A percentile compares a stretch with the other conserved stretches of the same genome.
Evolutionary conservation across 2,113 vertebrate genomes (phyloP).

Genomic region (Spea bombifrons): DNA sequence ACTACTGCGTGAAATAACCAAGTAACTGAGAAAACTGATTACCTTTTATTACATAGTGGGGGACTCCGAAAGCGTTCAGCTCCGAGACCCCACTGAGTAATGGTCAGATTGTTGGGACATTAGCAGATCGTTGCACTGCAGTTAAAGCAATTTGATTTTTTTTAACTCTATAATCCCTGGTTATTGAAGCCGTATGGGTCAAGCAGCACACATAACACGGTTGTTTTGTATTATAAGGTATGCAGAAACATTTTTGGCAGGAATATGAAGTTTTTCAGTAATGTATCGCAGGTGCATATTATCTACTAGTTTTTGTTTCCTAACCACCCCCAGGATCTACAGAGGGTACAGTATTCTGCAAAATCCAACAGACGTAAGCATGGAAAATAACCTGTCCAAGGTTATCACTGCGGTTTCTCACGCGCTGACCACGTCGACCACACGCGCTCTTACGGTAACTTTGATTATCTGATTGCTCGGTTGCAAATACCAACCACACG

Average conservation of each 20-base stretch:
- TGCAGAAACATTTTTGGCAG: neutral
- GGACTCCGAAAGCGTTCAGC: too few relatives aligned
- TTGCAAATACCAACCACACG: too few relatives aligned
- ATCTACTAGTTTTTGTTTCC: neutral
- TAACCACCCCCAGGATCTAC: slow-evolving; percentile 73
- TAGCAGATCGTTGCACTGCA: too few relatives aligned
- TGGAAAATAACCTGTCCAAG: slow-evolving; percentile 93
- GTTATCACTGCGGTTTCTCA: slow-evolving; percentile 84
- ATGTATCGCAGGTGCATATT: neutral
- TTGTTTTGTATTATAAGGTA: neutral
- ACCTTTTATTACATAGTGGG: too few relatives aligned
- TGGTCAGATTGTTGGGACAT: too few relatives aligned
- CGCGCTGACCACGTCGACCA: slow-evolving; percentile 83
- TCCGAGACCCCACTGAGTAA: too few relatives aligned
- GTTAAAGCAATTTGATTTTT: too few relatives aligned
- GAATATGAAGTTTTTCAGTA: neutral
- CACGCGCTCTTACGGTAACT: slow-evolving; percentile 84
- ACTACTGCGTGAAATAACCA: too few relatives aligned
- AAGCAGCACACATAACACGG: too few relatives aligned
- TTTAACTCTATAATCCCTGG: too few relatives aligned
- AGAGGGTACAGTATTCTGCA: slow-evolving; percentile 85
- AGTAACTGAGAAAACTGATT: too few relatives aligned
- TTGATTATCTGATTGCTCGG: neutral
- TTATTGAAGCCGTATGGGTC: too few relatives aligned
- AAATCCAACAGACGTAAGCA: slow-evolving; percentile 77